Evolutionary conservation across 2,888 invertebrate species (phyloP), one percentile per base, ranked within the genome.

Genomic region (Acanthococcus lagerstroemiae): DNA sequence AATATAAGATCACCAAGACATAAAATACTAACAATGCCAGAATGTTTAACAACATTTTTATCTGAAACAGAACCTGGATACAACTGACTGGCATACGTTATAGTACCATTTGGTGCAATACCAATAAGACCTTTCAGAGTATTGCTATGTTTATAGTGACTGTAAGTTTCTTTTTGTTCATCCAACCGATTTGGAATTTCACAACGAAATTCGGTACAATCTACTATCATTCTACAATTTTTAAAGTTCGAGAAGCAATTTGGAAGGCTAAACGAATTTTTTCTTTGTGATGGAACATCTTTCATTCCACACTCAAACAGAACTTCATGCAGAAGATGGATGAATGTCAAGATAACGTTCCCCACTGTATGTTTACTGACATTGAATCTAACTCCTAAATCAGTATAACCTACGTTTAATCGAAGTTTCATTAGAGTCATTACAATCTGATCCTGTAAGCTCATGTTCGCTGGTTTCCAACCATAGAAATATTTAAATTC

Each of bases 41-140:
- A 44, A 12, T 55, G 19, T 27, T 52, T 19, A 12, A 65, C 57
- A 26, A 68, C 58, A n/a, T 54, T n/a, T 57, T 68, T 68, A 24
- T 68, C 67, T 1, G 72, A 72, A 25, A 67, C 68, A 4, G 71
- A 70, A 4, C 73, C 73, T 24, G 72, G 72, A 68, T 71, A 73
- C n/a, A 71, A 55, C 9, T 68, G 65, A 60, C 72, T 72, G 0
- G 70, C 67, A 68, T 69, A 73, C 4, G 72, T 72, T 5, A 72
- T 63, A 6, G 71, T 70, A 5, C 73, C 73, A 70, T 72, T 72
- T 24, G 73, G 72, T 22, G 73, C 72, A 61, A 72, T 70, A 15
- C 70, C 72, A 6, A 73, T 66, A 9, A 73, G 56, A 21, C 57
- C 70, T 68, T 73, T 74, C 48, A 70, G 61, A 1, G 72, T 73